Evolutionary conservation across 2,797 vertebrate species (phyloP).

Genomic region (Acanthiza pusilla): DNA sequence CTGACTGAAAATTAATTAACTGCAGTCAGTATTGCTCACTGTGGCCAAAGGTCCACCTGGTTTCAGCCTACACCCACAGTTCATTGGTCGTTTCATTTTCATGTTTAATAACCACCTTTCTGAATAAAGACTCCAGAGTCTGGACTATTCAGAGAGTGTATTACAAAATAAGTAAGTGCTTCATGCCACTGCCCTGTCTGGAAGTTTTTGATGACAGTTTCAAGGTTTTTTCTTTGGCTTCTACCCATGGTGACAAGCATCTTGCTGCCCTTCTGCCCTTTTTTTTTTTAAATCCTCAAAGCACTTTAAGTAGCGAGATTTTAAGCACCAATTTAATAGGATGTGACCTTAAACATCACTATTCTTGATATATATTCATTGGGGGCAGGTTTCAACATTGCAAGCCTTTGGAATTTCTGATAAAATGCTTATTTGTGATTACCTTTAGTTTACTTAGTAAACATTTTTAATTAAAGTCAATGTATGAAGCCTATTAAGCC

Average conservation of each 20-base stretch:
- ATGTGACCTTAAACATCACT: background rate
- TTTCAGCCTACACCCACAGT: background rate
- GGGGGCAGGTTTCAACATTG: background rate
- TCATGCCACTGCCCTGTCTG: background rate
- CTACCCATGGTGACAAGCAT: background rate
- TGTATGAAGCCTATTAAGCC: slow-evolving; percentile 80
- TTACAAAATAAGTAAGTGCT: background rate
- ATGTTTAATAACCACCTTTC: background rate
- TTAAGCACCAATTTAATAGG: background rate
- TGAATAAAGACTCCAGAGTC: background rate
- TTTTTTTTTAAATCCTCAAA: background rate
- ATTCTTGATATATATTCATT: background rate
- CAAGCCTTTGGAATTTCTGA: slow-evolving; percentile 36
- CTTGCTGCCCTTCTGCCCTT: background rate
- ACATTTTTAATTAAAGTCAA: slow-evolving; percentile 74
- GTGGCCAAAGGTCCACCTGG: background rate
- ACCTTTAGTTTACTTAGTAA: slow-evolving; percentile 48
- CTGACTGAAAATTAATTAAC: background rate
- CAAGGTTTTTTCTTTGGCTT: background rate
- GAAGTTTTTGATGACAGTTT: background rate
- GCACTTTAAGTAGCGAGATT: background rate
- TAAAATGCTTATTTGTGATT: slow-evolving; percentile 27
- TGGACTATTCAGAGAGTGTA: background rate
- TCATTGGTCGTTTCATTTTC: background rate
- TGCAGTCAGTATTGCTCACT: background rate